A percentile compares a stretch with the other conserved stretches of the same genome.
Evolutionary conservation across 2,113 vertebrate species (phyloP).

Genomic region (Delphinus delphis): DNA sequence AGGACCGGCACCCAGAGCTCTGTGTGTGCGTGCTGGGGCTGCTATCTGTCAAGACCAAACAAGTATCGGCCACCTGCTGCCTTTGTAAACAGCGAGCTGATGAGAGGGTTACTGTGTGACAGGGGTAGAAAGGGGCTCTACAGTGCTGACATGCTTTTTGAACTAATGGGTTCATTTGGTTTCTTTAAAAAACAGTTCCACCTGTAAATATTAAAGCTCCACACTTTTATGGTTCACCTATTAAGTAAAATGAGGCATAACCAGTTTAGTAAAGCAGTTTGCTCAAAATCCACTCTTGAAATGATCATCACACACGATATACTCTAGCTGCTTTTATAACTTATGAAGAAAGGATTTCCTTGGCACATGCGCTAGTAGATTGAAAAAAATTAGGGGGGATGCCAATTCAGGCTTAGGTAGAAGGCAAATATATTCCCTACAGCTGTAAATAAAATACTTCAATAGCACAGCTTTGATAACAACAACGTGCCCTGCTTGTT

Average conservation of each 20-base stretch:
- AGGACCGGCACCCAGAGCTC: too few species aligned
- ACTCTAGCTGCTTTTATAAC: background rate
- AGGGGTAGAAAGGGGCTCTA: too few species aligned
- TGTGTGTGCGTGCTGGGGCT: background rate
- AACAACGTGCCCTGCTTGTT: accelerated
- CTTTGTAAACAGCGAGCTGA: too few species aligned
- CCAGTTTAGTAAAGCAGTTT: background rate
- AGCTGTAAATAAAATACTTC: background rate
- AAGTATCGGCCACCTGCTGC: accelerated
- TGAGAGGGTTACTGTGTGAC: accelerated
- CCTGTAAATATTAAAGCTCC: background rate
- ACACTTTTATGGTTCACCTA: background rate
- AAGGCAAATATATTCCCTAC: accelerated
- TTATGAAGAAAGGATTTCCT: background rate
- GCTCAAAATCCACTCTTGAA: background rate
- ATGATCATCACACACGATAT: background rate
- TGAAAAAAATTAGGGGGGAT: background rate
- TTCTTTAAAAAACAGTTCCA: background rate
- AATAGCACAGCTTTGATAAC: background rate
- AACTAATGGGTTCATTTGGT: background rate
- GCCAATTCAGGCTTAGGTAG: background rate
- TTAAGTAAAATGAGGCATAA: background rate
- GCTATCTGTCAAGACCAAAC: background rate
- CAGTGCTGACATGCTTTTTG: accelerated
- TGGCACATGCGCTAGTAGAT: background rate